Evolutionary conservation across 2,797 vertebrate species (phyloP).

Genomic region (Sebastes jordani): DNA sequence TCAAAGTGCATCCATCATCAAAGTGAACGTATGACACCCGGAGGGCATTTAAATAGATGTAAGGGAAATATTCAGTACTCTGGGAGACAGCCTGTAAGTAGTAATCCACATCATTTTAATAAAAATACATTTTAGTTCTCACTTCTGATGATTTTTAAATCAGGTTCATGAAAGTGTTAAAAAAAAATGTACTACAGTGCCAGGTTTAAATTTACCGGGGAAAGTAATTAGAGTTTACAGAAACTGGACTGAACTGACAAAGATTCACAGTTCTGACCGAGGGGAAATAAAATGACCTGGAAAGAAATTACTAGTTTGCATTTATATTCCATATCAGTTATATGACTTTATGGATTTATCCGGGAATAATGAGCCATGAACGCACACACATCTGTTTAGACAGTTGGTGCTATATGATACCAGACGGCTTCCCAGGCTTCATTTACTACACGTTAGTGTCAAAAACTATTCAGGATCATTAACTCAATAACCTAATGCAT

Average conservation of each 20-base stretch:
- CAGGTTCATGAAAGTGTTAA: not conserved
- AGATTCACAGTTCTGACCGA: not conserved
- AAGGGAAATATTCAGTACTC: not conserved
- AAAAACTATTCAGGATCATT: conserved; percentile 25
- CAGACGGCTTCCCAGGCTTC: not conserved
- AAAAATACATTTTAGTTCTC: not conserved
- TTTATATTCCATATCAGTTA: not conserved
- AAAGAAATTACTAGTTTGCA: not conserved
- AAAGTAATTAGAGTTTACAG: not conserved
- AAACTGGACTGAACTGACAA: not conserved
- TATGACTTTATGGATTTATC: not conserved
- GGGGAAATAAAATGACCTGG: not conserved
- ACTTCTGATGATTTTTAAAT: not conserved
- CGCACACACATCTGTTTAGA: not conserved
- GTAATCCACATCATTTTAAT: not conserved
- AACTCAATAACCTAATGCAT: not conserved
- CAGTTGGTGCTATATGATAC: not conserved
- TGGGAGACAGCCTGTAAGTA: not conserved
- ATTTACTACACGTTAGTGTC: conserved; percentile 7
- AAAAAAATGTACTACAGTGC: no score
- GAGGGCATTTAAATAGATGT: not conserved
- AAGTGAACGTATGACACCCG: not conserved
- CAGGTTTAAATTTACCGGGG: not conserved
- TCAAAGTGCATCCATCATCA: conserved; percentile 17
- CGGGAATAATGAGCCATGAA: not conserved